Evolutionary conservation across 2,113 vertebrate species (phyloP).

Genomic region (human (Homo sapiens)): DNA sequence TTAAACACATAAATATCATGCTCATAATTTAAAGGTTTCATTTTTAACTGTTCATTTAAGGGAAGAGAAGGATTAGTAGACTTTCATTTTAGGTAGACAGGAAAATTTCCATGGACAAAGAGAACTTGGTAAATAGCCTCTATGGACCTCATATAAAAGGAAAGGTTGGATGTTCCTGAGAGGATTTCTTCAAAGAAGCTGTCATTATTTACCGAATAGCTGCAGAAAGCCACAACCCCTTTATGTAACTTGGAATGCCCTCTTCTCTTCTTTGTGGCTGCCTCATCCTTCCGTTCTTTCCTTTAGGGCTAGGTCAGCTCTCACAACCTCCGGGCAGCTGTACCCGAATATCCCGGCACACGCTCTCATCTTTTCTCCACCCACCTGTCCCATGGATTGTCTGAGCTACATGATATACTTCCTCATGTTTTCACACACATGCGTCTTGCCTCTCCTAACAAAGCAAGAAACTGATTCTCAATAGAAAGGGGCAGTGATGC

Average conservation of each 20-base stretch:
- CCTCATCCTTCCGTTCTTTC: not conserved
- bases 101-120: not conserved
- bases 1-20: slow-evolving; percentile 53
- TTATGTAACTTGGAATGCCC: not conserved
- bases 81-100: not conserved
- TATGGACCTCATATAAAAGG: not conserved
- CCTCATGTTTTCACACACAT: not conserved
- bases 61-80: not conserved
- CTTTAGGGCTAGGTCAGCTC: not conserved
- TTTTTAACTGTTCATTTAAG: slow-evolving; percentile 37
- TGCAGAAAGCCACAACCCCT: not conserved
- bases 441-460: not conserved
- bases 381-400: rapidly evolving
- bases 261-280: not conserved
- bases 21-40: slow-evolving; percentile 16
- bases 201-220: not conserved
- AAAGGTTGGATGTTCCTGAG: no score
- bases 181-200: not conserved
- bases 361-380: not conserved
- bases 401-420: rapidly evolving
- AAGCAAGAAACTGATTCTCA: not conserved
- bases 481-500: not conserved
- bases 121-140: not conserved
- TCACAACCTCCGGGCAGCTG: not conserved
- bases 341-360: not conserved